Percentiles rank a stretch among this genome's conserved stretches.
These are phyloP conservation scores for Pavo muticus DNA, from an alignment of 2,113 vertebrate species.

Conservation along the genomic window DNA sequence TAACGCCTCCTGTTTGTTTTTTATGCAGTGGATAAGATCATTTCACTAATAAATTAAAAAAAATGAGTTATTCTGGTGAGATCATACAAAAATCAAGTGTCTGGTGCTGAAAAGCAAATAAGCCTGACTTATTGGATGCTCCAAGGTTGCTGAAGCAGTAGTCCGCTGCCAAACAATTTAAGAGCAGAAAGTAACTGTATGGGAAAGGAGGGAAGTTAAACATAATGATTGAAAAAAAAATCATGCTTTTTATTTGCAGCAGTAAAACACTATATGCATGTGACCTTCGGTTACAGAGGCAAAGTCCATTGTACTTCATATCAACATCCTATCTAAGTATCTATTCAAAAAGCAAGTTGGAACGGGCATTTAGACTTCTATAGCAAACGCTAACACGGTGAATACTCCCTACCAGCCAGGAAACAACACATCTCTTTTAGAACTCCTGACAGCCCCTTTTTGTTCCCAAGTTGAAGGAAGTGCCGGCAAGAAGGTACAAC, in stretches of 20 bases:
- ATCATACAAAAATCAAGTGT: neutral
- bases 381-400: neutral
- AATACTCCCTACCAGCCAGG: neutral
- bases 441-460: neutral
- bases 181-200: neutral
- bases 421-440: neutral
- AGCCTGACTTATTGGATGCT: neutral
- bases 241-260: neutral
- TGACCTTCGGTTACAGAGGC: neutral
- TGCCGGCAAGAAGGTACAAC: neutral
- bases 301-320: neutral
- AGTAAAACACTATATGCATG: neutral
- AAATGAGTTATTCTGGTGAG: neutral
- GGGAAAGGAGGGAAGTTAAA: neutral
- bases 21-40: accelerated
- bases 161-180: neutral
- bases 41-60: neutral
- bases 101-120: neutral
- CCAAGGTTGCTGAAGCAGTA: neutral
- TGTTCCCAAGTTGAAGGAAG: neutral
- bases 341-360: neutral
- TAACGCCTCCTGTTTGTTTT: accelerated
- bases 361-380: neutral
- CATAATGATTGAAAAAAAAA: neutral
- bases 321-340: neutral